Evolutionary conservation across 2,888 invertebrate species (phyloP).

Genomic region (Oxyscelio sp.): DNA sequence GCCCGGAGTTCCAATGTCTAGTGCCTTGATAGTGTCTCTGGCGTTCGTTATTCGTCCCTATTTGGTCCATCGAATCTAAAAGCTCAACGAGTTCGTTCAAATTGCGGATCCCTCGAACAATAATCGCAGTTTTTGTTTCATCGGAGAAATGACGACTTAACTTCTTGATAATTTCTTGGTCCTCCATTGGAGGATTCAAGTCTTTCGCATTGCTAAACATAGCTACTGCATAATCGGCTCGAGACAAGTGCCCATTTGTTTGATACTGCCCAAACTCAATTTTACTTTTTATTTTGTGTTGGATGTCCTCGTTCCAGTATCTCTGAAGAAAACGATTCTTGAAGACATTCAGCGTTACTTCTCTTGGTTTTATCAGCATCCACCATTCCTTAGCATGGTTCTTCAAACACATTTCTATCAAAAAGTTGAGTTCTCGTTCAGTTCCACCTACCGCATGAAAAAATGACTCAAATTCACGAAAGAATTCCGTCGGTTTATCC

Average conservation of each 20-base stretch:
- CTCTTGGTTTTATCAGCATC: not conserved
- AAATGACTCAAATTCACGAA: constrained; percentile 6
- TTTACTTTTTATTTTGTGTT: constrained; percentile 21
- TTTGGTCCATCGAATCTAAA: not conserved
- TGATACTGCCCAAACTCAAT: constrained; percentile 8
- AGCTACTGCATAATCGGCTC: not conserved
- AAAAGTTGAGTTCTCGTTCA: not conserved
- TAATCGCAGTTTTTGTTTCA: not conserved
- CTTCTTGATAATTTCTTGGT: not conserved
- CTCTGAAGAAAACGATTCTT: not conserved
- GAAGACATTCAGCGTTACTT: not conserved
- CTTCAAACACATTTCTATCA: constrained; percentile 2
- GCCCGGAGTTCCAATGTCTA: no score
- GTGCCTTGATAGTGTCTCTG: no score
- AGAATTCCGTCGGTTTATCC: constrained; percentile 17
- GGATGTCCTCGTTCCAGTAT: constrained; percentile 30
- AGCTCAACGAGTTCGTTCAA: no score
- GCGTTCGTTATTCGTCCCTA: no score
- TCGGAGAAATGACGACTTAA: constrained; percentile 1
- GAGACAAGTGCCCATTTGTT: not conserved
- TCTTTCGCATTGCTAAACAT: constrained; percentile 28
- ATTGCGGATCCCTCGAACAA: not conserved
- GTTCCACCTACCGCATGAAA: not conserved
- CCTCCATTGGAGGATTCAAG: constrained; percentile 10
- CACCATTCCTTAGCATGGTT: constrained; percentile 19